Evolutionary conservation across 2,113 vertebrate genomes (phyloP).

Genomic region (Thryonomys swinderianus): DNA sequence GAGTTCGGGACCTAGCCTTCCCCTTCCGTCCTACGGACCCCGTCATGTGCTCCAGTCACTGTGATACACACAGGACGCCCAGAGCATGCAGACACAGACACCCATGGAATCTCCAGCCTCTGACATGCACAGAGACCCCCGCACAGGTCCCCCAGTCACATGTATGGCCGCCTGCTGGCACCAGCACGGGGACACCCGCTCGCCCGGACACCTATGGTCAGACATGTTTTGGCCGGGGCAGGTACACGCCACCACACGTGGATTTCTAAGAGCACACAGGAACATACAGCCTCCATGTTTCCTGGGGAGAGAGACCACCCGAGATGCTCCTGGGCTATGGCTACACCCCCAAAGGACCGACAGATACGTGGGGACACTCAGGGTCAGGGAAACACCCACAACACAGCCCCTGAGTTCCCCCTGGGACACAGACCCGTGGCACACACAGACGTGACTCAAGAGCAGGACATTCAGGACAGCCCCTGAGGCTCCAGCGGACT

Average conservation of each 20-base stretch:
- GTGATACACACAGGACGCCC: neutral
- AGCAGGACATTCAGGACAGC: neutral
- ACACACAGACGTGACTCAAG: neutral
- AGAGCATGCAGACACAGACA: neutral
- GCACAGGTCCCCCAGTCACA: neutral
- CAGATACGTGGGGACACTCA: neutral
- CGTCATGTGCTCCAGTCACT: neutral
- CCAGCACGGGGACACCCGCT: neutral
- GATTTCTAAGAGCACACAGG: neutral
- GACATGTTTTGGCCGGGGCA: neutral
- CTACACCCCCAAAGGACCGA: neutral
- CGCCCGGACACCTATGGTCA: neutral
- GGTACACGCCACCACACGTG: rapidly evolving
- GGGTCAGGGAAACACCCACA: neutral
- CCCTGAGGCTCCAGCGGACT: neutral
- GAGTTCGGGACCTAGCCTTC: neutral
- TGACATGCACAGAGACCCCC: neutral
- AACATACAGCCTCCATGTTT: neutral
- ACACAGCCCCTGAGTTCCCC: neutral
- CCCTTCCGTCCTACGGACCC: neutral
- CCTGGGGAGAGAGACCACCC: neutral
- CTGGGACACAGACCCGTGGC: neutral
- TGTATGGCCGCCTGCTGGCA: neutral
- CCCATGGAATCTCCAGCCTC: neutral
- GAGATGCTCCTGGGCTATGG: neutral